Percentiles rank a stretch among this genome's conserved stretches.
These are phyloP conservation scores for Menidia beryllina DNA, from an alignment of 2,113 vertebrate genomes.

Conservation along the genomic window DNA sequence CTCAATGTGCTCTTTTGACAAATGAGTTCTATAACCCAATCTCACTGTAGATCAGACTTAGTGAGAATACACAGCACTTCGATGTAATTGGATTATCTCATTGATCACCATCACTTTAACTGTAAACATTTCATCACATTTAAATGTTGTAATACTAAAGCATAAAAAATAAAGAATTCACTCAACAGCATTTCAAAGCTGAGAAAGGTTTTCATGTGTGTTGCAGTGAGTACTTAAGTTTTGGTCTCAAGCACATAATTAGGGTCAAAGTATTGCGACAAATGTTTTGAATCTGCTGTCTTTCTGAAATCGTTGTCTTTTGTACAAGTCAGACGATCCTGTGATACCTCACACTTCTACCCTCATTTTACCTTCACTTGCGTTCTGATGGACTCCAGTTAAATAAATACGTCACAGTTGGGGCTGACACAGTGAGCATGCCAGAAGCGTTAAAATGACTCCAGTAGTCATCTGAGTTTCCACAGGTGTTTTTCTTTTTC, in stretches of 20 bases:
- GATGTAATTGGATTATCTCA: too few relatives aligned
- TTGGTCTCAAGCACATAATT: neutral
- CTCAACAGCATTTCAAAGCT: too few relatives aligned
- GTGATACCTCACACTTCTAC: slow-evolving; percentile 20
- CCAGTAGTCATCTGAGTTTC: slow-evolving; percentile 58
- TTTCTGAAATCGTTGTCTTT: slow-evolving; percentile 8
- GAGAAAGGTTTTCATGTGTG: too few relatives aligned
- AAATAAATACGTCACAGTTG: slow-evolving; percentile 57
- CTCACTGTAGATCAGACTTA: too few relatives aligned
- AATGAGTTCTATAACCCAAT: too few relatives aligned
- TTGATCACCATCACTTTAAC: too few relatives aligned
- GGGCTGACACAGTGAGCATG: slow-evolving; percentile 54
- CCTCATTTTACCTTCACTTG: slow-evolving; percentile 14
- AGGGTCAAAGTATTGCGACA: neutral
- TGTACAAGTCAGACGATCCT: slow-evolving; percentile 21
- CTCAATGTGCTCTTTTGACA: too few relatives aligned
- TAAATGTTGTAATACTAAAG: too few relatives aligned
- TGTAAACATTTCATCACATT: too few relatives aligned
- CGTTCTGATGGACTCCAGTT: slow-evolving; percentile 57
- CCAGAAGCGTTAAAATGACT: slow-evolving; percentile 62
- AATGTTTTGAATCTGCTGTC: slow-evolving; percentile 5
- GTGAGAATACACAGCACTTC: too few relatives aligned
- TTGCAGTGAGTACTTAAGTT: too few relatives aligned
- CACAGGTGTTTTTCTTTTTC: slow-evolving; percentile 63
- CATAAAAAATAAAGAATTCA: too few relatives aligned